Evolutionary conservation across 2,888 invertebrate genomes (phyloP).

Genomic region (Scaptomyza parva): DNA sequence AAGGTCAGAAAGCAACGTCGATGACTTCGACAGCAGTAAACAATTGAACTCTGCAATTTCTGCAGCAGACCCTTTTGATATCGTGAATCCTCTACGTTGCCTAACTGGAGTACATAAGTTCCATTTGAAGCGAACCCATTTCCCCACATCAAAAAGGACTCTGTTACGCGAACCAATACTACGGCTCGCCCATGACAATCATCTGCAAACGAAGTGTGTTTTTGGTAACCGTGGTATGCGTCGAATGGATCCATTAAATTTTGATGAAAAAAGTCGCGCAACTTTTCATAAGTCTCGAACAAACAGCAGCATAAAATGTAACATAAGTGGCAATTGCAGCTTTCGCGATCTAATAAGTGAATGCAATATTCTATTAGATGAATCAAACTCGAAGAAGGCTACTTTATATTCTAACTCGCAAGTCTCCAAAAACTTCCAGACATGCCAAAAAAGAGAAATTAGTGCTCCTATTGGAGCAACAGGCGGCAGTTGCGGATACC

Average conservation of each 20-base stretch:
- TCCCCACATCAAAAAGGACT: constrained; percentile 39
- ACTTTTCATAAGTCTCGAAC: constrained; percentile 31
- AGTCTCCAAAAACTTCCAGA: constrained; percentile 37
- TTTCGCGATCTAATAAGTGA: constrained; percentile 81
- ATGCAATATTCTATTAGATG: constrained; percentile 73
- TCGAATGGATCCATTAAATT: constrained; percentile 29
- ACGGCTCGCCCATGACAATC: constrained; percentile 53
- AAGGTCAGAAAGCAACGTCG: constrained; percentile 77
- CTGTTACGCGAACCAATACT: constrained; percentile 76
- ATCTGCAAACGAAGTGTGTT: constrained; percentile 35
- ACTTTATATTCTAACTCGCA: constrained; percentile 49
- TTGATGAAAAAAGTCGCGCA: constrained; percentile 41
- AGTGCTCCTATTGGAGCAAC: constrained; percentile 3
- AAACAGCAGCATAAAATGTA: constrained; percentile 32
- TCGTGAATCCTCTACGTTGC: constrained; percentile 35
- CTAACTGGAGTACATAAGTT: constrained; percentile 63
- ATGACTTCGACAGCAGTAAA: constrained; percentile 65
- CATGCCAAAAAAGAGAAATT: constrained; percentile 31
- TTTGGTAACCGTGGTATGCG: constrained; percentile 33
- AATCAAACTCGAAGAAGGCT: constrained; percentile 62
- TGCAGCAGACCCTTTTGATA: constrained; percentile 35
- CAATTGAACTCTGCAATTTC: constrained; percentile 27
- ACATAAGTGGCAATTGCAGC: constrained; percentile 58
- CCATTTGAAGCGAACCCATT: constrained; percentile 55
- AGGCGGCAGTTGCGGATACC: constrained; percentile 2